These are phyloP conservation scores for Diadema setosum DNA, from an alignment of 35 echinoderm and acorn worm species.

Conservation along the genomic window DNA sequence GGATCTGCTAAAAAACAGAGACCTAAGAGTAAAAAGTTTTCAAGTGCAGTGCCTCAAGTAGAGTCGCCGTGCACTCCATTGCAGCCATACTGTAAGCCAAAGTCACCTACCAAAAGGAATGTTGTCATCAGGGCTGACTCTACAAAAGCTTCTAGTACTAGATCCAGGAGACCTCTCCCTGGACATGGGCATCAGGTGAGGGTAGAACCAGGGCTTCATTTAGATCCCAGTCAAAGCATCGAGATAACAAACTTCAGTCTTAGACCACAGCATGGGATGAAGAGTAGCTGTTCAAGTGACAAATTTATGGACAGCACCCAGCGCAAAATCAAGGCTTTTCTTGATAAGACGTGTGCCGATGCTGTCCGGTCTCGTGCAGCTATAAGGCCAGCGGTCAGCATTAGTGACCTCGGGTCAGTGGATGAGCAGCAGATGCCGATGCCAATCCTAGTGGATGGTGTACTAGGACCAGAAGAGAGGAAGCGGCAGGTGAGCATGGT, in stretches of 20 bases:
- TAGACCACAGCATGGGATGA: not conserved
- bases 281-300: not conserved
- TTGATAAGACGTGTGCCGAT: not conserved
- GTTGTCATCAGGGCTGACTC: not conserved
- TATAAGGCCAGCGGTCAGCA: not conserved
- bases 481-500: conserved; percentile 14
- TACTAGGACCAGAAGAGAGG: not conserved
- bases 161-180: not conserved
- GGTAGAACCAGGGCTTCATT: not conserved
- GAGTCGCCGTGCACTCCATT: not conserved
- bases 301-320: conserved; percentile 5
- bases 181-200: not conserved
- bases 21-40: conserved; percentile 5
- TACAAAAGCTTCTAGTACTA: too few species aligned
- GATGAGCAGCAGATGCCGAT: not conserved
- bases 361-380: not conserved
- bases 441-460: not conserved
- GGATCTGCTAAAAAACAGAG: not conserved
- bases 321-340: not conserved
- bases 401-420: not conserved
- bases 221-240: not conserved
- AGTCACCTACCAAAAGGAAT: not conserved
- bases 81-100: not conserved
- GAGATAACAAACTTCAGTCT: not conserved
- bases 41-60: not conserved